Percentiles rank a stretch among this genome's conserved stretches.
Conservation (phyloP, 2,797 vertebrate genomes). For the Nasua narica region DNA sequence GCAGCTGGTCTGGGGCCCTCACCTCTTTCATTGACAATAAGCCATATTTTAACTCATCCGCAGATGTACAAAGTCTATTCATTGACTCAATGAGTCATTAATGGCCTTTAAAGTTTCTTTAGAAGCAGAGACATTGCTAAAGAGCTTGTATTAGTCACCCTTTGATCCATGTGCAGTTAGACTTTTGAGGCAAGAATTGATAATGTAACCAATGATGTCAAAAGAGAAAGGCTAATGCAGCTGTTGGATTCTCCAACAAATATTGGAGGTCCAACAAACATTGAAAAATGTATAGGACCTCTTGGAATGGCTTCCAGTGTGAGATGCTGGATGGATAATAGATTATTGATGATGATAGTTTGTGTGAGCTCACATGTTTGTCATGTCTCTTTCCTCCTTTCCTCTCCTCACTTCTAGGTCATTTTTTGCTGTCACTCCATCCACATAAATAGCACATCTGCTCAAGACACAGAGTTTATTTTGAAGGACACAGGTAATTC, state of each 20-base stretch:
- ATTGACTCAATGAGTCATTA: constrained; percentile 74
- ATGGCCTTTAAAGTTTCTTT: constrained; percentile 76
- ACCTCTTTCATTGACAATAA: constrained; percentile 58
- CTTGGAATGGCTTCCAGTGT: constrained; percentile 5
- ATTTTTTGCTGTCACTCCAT: background rate
- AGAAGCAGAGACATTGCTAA: constrained; percentile 71
- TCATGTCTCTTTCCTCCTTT: background rate
- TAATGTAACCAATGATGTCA: background rate
- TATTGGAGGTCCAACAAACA: constrained; percentile 39
- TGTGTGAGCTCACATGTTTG: background rate
- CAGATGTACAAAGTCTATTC: constrained; percentile 66
- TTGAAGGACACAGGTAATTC: constrained; percentile 4
- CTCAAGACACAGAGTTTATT: background rate
- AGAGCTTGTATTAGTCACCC: constrained; percentile 73
- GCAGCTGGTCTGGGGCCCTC: constrained; percentile 38
- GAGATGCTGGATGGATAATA: background rate
- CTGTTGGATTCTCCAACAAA: constrained; percentile 21
- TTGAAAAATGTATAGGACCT: background rate
- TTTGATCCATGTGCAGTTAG: constrained; percentile 65
- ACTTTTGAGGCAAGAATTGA: constrained; percentile 35
- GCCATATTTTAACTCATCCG: constrained; percentile 66
- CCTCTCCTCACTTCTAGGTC: background rate
- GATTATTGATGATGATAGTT: background rate
- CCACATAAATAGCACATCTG: background rate
- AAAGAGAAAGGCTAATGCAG: constrained; percentile 27